Base-by-base conservation (phyloP, 2,888 invertebrate genomes). In the Eudemis profundana region DNA sequence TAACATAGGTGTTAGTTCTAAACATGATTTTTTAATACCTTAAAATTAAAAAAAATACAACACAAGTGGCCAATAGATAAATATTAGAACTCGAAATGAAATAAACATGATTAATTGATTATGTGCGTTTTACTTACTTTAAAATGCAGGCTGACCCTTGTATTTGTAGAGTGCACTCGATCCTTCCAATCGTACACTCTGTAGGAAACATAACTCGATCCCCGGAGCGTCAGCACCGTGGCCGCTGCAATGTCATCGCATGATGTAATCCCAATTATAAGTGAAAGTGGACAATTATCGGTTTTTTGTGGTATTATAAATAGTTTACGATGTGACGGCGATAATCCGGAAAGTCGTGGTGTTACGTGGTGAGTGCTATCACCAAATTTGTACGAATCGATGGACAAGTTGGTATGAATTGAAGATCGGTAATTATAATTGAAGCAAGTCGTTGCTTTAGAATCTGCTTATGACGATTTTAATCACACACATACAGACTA, bases 141-240 rank as follows among this genome's bases (percentile, higher is more conserved):
- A 87, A 98, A 98, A 85, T 97, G 94, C 78, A 98, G 90, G 78
- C 98, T 97, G 79, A 98, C 96, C 76, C 97, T 93, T 68, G 97
- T 97, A 47, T 95, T 95, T 49, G 97, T 95, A 0, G 97, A 97
- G 82, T 98, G 97, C 12, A 97, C 97, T 65, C 97, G 94, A 83
- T 97, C 97, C 84, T 97, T 97, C 96, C 97, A 97, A 78, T 97
- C 97, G 85, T 98, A 98, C 51, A 98, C 96, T 65, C 97, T 94
- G 86, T 98, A 98, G 0, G 97, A 97, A 21, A 98, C 96, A 90
- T 97, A 98, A 62, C 98, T 98, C 46, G 98, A 97, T 0, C 98
- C 98, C 69, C 97, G 94, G 23, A 98, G 90, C 0, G 98, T 98
- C 69, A 98, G 93, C 68, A 96, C 94, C 1, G 98, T 97, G 33